These are phyloP conservation scores for Amphipyra tragopoginis DNA, from an alignment of 2,888 invertebrate species.

Conservation along the genomic window DNA sequence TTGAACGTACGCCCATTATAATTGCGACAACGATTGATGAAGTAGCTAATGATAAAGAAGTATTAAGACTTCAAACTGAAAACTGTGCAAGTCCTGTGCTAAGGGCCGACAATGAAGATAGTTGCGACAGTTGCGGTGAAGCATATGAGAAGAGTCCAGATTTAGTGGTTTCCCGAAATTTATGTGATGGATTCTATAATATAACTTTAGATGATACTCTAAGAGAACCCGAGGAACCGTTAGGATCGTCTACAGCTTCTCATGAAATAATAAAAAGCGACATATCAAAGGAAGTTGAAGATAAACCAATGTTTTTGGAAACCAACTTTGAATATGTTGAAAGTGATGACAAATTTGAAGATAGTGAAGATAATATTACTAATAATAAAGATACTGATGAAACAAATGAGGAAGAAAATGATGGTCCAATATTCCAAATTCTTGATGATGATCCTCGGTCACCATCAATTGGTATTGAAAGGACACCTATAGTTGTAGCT, in stretches of 20 bases:
- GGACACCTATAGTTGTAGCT: constrained; percentile 85
- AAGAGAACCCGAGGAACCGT: constrained; percentile 76
- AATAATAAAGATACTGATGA: constrained; percentile 37
- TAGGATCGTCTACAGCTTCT: constrained; percentile 83
- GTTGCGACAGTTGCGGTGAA: constrained; percentile 70
- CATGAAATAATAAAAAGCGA: constrained; percentile 80
- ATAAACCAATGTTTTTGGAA: constrained; percentile 87
- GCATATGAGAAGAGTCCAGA: constrained; percentile 71
- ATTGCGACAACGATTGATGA: constrained; percentile 72
- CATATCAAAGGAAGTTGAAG: constrained; percentile 68
- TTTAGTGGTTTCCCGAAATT: constrained; percentile 79
- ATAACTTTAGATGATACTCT: constrained; percentile 78
- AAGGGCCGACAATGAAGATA: constrained; percentile 65
- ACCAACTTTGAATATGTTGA: constrained; percentile 91
- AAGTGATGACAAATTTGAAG: constrained; percentile 69
- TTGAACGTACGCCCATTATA: constrained; percentile 90
- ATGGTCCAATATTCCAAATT: constrained; percentile 72
- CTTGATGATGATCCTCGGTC: constrained; percentile 84
- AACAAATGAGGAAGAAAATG: constrained; percentile 52
- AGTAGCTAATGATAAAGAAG: constrained; percentile 60
- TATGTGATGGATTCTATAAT: constrained; percentile 79
- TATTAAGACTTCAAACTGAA: constrained; percentile 60
- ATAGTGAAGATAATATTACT: constrained; percentile 62
- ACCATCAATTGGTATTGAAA: constrained; percentile 84
- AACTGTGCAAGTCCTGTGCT: constrained; percentile 73